Percentiles rank a stretch among this genome's conserved stretches.
Evolutionary conservation across 2,797 vertebrate genomes (phyloP).

Genomic region (Crypturellus tataupa): DNA sequence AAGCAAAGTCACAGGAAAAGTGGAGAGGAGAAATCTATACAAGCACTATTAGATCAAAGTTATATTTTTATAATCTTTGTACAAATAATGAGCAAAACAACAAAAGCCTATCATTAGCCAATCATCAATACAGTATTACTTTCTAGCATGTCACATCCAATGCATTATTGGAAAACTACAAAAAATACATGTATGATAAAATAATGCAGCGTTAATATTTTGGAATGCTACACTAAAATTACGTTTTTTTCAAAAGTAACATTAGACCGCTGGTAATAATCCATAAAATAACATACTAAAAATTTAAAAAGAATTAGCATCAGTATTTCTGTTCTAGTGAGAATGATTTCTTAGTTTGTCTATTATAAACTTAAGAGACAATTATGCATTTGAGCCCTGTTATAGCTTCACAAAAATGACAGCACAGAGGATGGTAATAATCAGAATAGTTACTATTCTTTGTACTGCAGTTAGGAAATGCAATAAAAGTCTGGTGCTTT

Average conservation of each 20-base stretch:
- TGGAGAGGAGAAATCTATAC: background rate
- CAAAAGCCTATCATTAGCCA: background rate
- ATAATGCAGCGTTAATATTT: background rate
- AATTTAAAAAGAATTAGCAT: background rate
- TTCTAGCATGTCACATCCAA: background rate
- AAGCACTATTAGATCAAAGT: background rate
- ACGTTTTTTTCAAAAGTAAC: background rate
- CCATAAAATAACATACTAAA: background rate
- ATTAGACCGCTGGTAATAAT: background rate
- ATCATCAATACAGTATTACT: background rate
- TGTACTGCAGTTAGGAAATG: conserved; percentile 9
- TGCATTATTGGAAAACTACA: background rate
- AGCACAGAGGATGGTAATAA: background rate
- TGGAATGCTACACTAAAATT: background rate
- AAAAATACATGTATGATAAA: background rate
- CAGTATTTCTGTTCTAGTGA: background rate
- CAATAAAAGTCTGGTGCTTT: conserved; percentile 42
- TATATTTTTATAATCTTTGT: background rate
- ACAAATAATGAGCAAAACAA: background rate
- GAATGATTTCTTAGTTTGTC: background rate
- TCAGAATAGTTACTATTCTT: background rate
- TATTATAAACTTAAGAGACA: background rate
- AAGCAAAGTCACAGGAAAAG: background rate
- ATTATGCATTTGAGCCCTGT: background rate
- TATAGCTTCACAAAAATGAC: background rate